Evolutionary conservation across 2,113 vertebrate species (phyloP), one percentile per base, ranked within the genome.

Genomic region (western clawed frog (Xenopus tropicalis)): DNA sequence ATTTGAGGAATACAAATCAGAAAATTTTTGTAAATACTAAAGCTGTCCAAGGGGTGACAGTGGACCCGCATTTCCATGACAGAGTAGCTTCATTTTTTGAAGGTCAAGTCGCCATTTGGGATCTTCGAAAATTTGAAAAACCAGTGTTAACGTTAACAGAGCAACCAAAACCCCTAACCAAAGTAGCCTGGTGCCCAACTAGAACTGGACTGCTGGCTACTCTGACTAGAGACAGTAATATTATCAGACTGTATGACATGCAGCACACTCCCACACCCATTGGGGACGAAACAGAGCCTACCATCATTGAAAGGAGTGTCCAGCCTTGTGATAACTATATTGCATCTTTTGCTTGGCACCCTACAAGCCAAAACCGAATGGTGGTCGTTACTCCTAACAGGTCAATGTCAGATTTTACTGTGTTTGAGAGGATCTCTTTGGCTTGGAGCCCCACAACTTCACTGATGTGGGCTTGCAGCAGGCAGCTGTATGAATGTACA

Each of bases 11-110:
- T 85, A 98, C 95, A 0, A 98, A 94, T 86, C 97, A 99, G 82
- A 99, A 99, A 78, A 98, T 98, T 16, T 98, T 98, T 77, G 97
- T 98, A 19, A 99, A 99, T 84, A 98, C 97, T 44, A 99, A 99
- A 85, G 97, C 97, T 81, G 94, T 99, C 78, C 97, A 99, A 78
- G 97, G 97, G 0, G 97, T 98, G 65, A 94, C 94, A 0, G 96
- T 99, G 0, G 97, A 99, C 82, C 97, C 97, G 0, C 94, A 95
- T 81, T 97, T 98, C 86, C 94, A 91, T 0, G 96, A 99, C 81
- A 93, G 97, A 0, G 95, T 99, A 51, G 97, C 97, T 52, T 98
- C 97, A 78, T 99, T 97, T 86, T 98, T 94, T 57, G 97, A 99
- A 89, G 97, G 97, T 1, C 97, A 99, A 83, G 97, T 99, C 83